Conservation (phyloP, 2,113 vertebrate species). For the Menidia beryllina region DNA sequence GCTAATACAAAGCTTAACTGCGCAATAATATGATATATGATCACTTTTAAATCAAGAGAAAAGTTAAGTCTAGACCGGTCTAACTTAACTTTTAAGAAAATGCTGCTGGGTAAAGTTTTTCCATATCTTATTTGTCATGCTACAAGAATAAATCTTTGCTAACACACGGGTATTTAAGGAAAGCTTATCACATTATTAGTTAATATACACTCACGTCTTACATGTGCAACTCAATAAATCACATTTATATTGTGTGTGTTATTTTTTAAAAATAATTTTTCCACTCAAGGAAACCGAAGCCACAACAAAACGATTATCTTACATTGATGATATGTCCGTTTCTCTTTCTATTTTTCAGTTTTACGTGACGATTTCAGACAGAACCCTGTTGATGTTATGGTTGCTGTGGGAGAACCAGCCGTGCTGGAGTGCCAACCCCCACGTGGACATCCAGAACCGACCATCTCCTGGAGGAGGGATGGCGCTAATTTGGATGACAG, state of each 20-base stretch:
- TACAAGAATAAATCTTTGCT: not conserved
- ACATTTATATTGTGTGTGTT: no score
- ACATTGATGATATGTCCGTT: not conserved
- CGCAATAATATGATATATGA: not conserved
- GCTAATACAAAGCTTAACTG: not conserved
- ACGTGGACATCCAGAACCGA: conserved; percentile 94
- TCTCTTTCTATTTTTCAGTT: conserved; percentile 79
- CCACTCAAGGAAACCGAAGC: no score
- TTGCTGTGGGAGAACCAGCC: conserved; percentile 92
- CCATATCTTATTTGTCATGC: not conserved
- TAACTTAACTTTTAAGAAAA: not conserved
- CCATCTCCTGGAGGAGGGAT: conserved; percentile 95
- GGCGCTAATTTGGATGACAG: conserved; percentile 87
- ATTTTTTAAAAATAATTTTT: not conserved
- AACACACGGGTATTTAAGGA: not conserved
- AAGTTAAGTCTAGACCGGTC: conserved; percentile 27
- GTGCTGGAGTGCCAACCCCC: conserved; percentile 95
- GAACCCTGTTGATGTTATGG: conserved; percentile 93
- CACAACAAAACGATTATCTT: no score
- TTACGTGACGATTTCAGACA: conserved; percentile 95
- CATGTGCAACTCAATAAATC: no score
- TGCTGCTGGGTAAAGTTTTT: conserved; percentile 1
- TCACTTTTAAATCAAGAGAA: conserved; percentile 22
- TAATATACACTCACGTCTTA: no score
- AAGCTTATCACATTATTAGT: not conserved